A percentile compares a stretch with the other conserved stretches of the same genome.
These are phyloP conservation scores for Eurois occulta DNA, from an alignment of 2,888 invertebrate species.

Conservation along the genomic window DNA sequence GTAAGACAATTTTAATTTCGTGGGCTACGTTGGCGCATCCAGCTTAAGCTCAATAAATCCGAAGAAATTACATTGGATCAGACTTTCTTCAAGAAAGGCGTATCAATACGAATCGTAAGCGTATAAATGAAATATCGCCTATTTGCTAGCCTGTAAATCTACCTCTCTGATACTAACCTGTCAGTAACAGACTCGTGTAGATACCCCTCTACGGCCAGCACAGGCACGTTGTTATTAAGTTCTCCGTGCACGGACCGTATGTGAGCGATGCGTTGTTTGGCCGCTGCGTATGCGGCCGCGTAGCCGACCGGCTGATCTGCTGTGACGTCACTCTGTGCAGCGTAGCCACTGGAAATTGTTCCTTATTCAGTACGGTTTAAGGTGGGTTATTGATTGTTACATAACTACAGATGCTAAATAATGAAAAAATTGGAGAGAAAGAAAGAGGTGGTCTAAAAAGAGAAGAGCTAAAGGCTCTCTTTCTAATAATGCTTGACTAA, in stretches of 20 bases:
- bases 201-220: constrained; percentile 94
- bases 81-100: no score
- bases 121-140: background rate
- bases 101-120: no score
- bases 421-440: background rate
- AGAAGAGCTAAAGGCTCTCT: background rate
- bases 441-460: background rate
- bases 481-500: background rate
- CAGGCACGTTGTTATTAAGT: constrained; percentile 91
- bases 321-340: constrained; percentile 91
- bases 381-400: background rate
- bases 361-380: background rate
- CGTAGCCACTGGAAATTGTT: constrained; percentile 89
- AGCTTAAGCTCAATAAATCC: no score
- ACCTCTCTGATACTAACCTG: constrained; percentile 80
- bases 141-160: background rate
- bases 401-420: background rate
- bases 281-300: constrained; percentile 93
- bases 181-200: constrained; percentile 92
- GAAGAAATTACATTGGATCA: no score
- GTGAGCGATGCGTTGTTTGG: constrained; percentile 93
- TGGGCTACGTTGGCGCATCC: no score
- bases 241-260: constrained; percentile 87
- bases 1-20: no score
- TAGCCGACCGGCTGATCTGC: constrained; percentile 95